These are phyloP conservation scores for Arothron firmamentum DNA, from an alignment of 2,113 vertebrate genomes.

Conservation along the genomic window DNA sequence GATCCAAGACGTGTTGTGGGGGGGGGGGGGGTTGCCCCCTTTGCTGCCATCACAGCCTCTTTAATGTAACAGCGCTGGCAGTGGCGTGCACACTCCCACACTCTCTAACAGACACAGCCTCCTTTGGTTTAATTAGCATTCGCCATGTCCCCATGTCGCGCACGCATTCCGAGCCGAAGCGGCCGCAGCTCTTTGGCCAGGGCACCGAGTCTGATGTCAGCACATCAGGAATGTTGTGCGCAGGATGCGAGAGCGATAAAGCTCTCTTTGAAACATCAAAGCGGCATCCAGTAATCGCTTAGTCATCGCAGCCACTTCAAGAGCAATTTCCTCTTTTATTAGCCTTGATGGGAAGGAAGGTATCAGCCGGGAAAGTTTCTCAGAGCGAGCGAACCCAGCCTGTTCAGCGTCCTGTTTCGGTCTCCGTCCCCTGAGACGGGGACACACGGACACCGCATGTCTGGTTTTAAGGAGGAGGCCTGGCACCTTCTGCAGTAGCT, in stretches of 20 bases:
- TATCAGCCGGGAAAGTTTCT: slow-evolving; percentile 47
- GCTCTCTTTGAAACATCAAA: slow-evolving; percentile 38
- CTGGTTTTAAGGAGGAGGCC: slow-evolving; percentile 36
- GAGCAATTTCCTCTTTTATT: slow-evolving; percentile 53
- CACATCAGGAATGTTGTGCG: slow-evolving; percentile 15
- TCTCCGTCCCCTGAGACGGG: slow-evolving; percentile 38
- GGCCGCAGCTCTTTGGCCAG: slow-evolving; percentile 12
- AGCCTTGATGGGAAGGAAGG: slow-evolving; percentile 45
- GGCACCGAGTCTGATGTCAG: slow-evolving; percentile 28
- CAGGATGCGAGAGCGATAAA: slow-evolving; percentile 22
- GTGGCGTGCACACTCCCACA: too few species aligned
- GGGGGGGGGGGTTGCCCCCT: too few species aligned
- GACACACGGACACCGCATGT: slow-evolving; percentile 55
- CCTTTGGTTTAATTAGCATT: not conserved
- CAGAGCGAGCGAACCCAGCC: slow-evolving; percentile 51
- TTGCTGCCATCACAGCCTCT: too few species aligned
- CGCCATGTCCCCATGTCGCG: not conserved
- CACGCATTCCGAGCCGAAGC: too few species aligned
- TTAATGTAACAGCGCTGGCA: too few species aligned
- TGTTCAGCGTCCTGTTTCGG: slow-evolving; percentile 52
- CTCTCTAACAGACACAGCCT: too few species aligned
- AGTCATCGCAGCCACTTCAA: slow-evolving; percentile 42
- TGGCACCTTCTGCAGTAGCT: slow-evolving; percentile 41
- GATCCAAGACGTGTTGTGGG: too few species aligned
- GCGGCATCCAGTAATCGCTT: slow-evolving; percentile 33